Base-by-base conservation (phyloP, 2,113 vertebrate species). In the Sander lucioperca region DNA sequence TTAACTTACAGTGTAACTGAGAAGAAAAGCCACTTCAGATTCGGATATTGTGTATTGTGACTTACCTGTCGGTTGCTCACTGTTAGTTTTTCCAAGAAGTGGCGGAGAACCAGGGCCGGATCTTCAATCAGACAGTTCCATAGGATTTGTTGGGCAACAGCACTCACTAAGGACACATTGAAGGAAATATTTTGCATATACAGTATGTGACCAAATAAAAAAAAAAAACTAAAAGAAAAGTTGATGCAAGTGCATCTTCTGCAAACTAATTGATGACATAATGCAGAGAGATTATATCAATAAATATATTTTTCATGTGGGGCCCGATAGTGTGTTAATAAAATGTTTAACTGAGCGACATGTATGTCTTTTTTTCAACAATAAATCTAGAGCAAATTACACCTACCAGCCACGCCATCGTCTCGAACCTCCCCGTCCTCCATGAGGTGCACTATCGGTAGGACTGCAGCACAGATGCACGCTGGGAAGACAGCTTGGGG, bases 61-160 rank as follows among this genome's bases (percentile, higher is more conserved):
- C 85, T 9, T 86, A 99, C 98, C 96, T 99, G 98, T 88, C 98
- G 94, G 86, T 99, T 99, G 95, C 98, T 99, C 86, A 99, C 98
- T 0, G 98, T 99, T 23, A 99, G 94, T 90, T 99, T 99, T 91
- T 99, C 98, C 27, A 99, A 95, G 89, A 99, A 99, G 93, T 99
- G 98, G 14, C 98, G 96, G 54, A 99, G 96, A 75, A 99, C 98
- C 1, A 99, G 97, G 0, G 98, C 99, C 6, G 98, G 98, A 79
- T 99, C 98, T 94, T 99, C 98, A 85, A 99, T 99, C 36, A 99
- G 93, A 82, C 98, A 99, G 92, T 99, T 99, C 98, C 98, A 99
- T 70, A 99, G 93, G 78, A 99, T 97, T 92, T 99, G 98, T 85
- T 99, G 97, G 59, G 98, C 98, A 47, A 99, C 97, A 9, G 98